Base-by-base conservation (phyloP, 2,113 vertebrate species). In the Apodemus sylvaticus region DNA sequence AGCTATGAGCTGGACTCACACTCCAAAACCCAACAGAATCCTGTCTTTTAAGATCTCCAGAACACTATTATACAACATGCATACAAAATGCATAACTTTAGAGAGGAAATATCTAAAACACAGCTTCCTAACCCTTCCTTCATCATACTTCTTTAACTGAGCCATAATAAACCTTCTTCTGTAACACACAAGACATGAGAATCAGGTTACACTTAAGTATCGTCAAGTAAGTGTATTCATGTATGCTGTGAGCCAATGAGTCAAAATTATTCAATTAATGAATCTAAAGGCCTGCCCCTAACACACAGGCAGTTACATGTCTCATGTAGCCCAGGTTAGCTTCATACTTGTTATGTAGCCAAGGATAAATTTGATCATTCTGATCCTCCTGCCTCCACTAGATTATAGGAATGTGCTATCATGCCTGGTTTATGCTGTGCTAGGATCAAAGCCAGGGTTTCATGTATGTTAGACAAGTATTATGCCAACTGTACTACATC, bases 81-180 rank as follows among this genome's bases (percentile, higher is more conserved):
- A 20, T 39, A n/a, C 16, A 68, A 95, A 94, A 73, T 64, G 70
- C 12, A 3, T 22, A 73, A 39, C 20, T 53, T 83, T 89, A 74
- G 17, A 86, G 94, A 96, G 9, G 14, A 82, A 58, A 39, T 85
- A 34, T 39, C 51, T 45, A 51, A 60, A 16, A 64, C 70, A 39
- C 24, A 8, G 2, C 71, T 60, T 85, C 20, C 64, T 95, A 55
- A 68, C 19, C 71, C 73, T 92, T 93, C 73, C 73, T 22, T 74
- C 64, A n/a, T 90, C 51, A 68, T 29, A 36, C 9, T 71, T 94
- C 77, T 94, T 90, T 90, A 90, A 86, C 24, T 83, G 78, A 92
- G 13, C 26, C 74, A 20, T 64, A 87, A 90, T 89, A 58, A 71
- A 60, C 66, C 89, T 92, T 82, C 42, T 71, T 81, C 1, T 70